These are phyloP conservation scores for Agrochola macilenta DNA, from an alignment of 2,888 invertebrate species.

Conservation along the genomic window DNA sequence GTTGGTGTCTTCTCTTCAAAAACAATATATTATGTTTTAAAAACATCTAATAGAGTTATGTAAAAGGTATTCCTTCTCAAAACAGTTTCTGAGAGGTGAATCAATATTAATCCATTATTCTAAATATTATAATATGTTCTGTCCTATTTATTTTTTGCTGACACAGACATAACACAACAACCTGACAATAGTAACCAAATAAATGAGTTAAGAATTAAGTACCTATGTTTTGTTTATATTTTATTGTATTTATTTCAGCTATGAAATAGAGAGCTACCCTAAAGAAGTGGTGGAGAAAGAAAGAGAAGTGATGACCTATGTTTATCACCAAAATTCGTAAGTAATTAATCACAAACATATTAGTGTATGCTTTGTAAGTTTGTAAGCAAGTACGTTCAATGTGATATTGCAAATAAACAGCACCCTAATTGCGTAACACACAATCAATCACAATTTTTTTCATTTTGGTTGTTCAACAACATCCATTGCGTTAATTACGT, in stretches of 20 bases:
- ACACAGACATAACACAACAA: neutral
- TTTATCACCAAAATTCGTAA: slow-evolving; percentile 89
- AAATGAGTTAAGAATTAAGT: neutral
- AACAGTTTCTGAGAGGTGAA: neutral
- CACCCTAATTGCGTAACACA: too few species aligned
- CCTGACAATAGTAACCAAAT: too few species aligned
- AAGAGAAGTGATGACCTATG: slow-evolving; percentile 96
- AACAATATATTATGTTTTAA: neutral
- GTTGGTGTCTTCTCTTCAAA: too few species aligned
- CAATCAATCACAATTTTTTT: too few species aligned
- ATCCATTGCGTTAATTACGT: too few species aligned
- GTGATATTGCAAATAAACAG: neutral
- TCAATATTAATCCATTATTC: neutral
- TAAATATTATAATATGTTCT: neutral
- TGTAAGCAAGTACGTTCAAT: neutral
- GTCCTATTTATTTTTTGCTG: neutral
- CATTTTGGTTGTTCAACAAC: too few species aligned
- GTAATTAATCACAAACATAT: slow-evolving; percentile 47
- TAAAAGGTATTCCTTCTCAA: neutral
- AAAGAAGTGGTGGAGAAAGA: slow-evolving; percentile 93
- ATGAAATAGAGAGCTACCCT: slow-evolving; percentile 92
- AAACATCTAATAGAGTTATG: too few species aligned
- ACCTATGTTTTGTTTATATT: neutral
- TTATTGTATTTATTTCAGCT: slow-evolving; percentile 74
- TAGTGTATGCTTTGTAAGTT: neutral